These are phyloP conservation scores for Holothuria scabra DNA, from an alignment of 53 echinoderm and acorn worm species.

Conservation along the genomic window DNA sequence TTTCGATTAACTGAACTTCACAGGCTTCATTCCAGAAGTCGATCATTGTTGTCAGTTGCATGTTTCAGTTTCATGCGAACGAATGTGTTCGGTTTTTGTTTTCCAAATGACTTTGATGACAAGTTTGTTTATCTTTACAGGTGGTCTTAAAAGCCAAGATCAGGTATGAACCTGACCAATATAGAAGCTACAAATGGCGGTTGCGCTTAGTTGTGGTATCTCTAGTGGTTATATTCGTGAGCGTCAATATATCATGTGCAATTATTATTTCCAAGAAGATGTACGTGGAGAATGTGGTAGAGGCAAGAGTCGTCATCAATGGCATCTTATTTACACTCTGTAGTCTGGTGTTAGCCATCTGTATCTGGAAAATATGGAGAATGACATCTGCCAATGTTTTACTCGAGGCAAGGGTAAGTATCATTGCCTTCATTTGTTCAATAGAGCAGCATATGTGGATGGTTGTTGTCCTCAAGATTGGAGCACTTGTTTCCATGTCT, in stretches of 20 bases:
- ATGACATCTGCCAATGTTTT: conserved; percentile 91
- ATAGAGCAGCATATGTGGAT: too few relatives aligned
- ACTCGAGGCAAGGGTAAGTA: conserved; percentile 91
- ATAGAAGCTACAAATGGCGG: conserved; percentile 3
- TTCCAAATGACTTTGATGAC: too few relatives aligned
- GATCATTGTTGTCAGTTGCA: too few relatives aligned
- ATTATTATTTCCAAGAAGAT: conserved; percentile 53
- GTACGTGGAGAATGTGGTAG: conserved; percentile 38
- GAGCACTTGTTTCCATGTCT: too few relatives aligned
- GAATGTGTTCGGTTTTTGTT: too few relatives aligned
- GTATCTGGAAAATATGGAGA: conserved; percentile 89
- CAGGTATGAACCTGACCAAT: conserved; percentile 57
- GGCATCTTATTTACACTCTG: conserved; percentile 76
- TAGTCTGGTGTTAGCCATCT: conserved; percentile 71
- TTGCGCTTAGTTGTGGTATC: conserved; percentile 63
- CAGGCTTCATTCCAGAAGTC: too few relatives aligned
- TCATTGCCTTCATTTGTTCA: too few relatives aligned
- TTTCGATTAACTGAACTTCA: too few relatives aligned
- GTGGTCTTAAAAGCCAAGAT: conserved; percentile 81
- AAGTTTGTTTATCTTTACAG: conserved; percentile 34
- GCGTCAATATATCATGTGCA: conserved; percentile 75
- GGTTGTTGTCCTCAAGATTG: too few relatives aligned
- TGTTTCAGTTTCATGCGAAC: too few relatives aligned
- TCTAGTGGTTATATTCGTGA: conserved; percentile 61
- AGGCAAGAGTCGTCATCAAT: conserved; percentile 72